Base-by-base conservation (phyloP, 2,888 invertebrate species). In the Dynastes grantii region DNA sequence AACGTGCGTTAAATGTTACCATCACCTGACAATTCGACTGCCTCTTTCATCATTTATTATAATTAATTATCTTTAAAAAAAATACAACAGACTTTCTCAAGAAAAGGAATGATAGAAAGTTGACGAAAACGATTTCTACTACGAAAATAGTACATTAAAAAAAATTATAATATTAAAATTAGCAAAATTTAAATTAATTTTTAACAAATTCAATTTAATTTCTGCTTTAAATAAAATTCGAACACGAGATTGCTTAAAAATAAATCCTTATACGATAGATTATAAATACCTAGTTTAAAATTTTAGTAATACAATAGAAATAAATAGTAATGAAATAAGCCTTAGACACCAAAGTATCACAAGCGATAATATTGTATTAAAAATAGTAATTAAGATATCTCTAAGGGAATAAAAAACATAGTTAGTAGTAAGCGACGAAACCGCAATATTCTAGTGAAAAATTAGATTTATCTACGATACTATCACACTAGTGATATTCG, bases 281-380 rank as follows among this genome's bases (percentile, higher is more conserved):
- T 45, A 45, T 45, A 45, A 45, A 8, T 45, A 45, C 11, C 27
- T 29, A 63, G 29, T 63, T 29, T 61, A 29, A 61, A 22, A 11
- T 29, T 29, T 61, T 32, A 63, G 32, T 63, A 63, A 22, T n/a
- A 16, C 13, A 4, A 63, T 63, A 63, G 11, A 13, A 29, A 32
- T 63, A 63, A 29, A 13, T 32, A 63, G 32, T 11, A 61, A 61
- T 61, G 29, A 63, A 45, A 45, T 49, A 61, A 75, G 45, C 45
- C 32, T 75, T 75, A 75, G 73, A 75, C 73, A 75, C 73, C 73
- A 75, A 75, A 58, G 73, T 63, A 73, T 67, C 49, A 61, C 49
- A 67, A 67, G 49, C 67, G 45, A 67, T 67, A 67, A 67, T 16
- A 53, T 5, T 53, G 13, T 16, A 53, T 16, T 49, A 22, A 49